Base-by-base conservation (phyloP, 2,888 invertebrate genomes). In the Ariolimax columbianus region DNA sequence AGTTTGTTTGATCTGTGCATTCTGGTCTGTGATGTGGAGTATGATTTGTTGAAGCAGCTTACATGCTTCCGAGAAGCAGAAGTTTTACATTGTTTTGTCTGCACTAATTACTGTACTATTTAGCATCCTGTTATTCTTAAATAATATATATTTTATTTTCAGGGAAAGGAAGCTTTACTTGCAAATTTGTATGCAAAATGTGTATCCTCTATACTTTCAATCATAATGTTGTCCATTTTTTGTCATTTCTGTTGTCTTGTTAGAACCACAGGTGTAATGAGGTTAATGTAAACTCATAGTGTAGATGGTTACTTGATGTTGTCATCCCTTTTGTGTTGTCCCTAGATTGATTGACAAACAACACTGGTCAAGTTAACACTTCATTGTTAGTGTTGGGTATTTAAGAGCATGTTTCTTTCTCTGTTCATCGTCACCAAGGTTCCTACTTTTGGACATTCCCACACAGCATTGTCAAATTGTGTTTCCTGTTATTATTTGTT, bases 401-500 rank as follows among this genome's bases (percentile, higher is more conserved):
- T 72, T 40, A 72, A 40, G 40, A 38, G 30, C 38, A 38, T 36
- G 66, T 38, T 70, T 38, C 6, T 40, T 38, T 40, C 23, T 72
- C 11, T 0, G 4, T 43, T 73, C 43, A 43, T 17, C n/a, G 47
- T 73, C 43, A 17, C 30, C 43, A 73, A 7, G 17, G 73, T 73
- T 38, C 36, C 51, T 63, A 38, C 14, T 63, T 78, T 78, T 78
- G 36, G 40, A 78, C 78, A 78, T 78, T 78, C 78, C 78, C 63
- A 78, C 63, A 63, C 63, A 63, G 63, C 78, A 78, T 63, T 78
- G 78, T 78, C 36, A 63, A 59, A 63, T 78, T 78, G 36, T 78
- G 17, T 77, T 36, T 77, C 43, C 47, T 47, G 40, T 23, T 3
- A 55, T 30, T 66, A 14, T 66, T 66, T 66, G 66, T 66, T 33